Percentiles rank a stretch among this genome's conserved stretches.
Conservation (phyloP, 2,888 invertebrate species). For the Drosophila austrosaltans region DNA sequence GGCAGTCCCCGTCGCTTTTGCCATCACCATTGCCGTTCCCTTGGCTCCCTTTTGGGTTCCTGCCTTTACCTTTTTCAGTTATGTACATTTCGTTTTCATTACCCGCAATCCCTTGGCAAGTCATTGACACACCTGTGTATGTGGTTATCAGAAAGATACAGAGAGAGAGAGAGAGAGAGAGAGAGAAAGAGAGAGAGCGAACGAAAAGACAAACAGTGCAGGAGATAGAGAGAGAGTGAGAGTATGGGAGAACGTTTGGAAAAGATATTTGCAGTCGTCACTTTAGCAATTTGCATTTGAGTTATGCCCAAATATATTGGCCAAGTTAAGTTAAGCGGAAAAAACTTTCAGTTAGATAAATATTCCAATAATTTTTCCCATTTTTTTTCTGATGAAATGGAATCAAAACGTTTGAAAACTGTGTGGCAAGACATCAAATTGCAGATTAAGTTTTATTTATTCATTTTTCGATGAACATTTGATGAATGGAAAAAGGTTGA, state of each 20-base stretch:
- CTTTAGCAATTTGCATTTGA: constrained; percentile 15
- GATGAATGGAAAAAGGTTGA: neutral
- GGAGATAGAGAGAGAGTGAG: neutral
- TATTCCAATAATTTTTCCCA: neutral
- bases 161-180: neutral
- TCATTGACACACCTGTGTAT: constrained; percentile 73
- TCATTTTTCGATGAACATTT: neutral
- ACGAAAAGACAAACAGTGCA: neutral
- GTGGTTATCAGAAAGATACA: constrained; percentile 3
- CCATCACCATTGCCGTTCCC: neutral
- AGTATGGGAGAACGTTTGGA: neutral
- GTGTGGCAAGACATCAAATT: no score
- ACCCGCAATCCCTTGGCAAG: constrained; percentile 66
- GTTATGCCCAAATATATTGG: constrained; percentile 9
- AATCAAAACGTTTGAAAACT: neutral
- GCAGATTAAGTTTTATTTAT: neutral
- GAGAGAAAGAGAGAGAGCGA: neutral
- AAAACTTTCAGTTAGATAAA: neutral
- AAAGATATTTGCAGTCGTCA: constrained; percentile 1
- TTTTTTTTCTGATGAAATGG: neutral
- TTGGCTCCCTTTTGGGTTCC: constrained; percentile 24
- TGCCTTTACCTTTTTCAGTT: constrained; percentile 53
- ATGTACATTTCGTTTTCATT: constrained; percentile 72
- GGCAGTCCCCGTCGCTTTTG: no score
- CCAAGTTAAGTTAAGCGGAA: neutral